A percentile compares a stretch with the other conserved stretches of the same genome.
Evolutionary conservation across 2,888 invertebrate species (phyloP).

Genomic region (Yponomeuta evonymella): DNA sequence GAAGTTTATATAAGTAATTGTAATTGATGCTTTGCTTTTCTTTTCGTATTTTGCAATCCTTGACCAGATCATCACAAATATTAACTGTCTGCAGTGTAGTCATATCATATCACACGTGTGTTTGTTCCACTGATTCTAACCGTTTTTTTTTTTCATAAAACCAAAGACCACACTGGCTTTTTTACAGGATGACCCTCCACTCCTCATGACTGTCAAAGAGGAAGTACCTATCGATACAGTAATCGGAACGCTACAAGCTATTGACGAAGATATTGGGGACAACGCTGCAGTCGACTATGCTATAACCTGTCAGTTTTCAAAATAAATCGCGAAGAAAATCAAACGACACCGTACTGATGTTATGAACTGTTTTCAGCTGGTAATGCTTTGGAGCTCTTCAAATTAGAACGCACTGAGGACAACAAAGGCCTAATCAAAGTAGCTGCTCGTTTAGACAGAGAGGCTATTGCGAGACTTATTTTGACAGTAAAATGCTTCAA

Average conservation of each 20-base stretch:
- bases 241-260: constrained; percentile 81
- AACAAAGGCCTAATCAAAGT: constrained; percentile 79
- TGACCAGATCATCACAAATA: no score
- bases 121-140: no score
- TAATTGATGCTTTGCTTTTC: no score
- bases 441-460: constrained; percentile 80
- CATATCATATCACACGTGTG: no score
- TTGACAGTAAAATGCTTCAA: constrained; percentile 84
- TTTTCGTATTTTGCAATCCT: no score
- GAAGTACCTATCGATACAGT: constrained; percentile 80
- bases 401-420: constrained; percentile 77
- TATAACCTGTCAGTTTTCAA: constrained; percentile 74
- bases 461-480: constrained; percentile 71
- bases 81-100: no score
- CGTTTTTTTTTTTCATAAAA: no score
- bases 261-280: constrained; percentile 84
- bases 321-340: neutral
- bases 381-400: constrained; percentile 80
- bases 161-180: neutral
- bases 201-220: constrained; percentile 79
- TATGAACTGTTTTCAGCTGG: constrained; percentile 60
- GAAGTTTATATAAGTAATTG: no score
- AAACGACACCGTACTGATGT: neutral
- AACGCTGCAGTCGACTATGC: constrained; percentile 85
- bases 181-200: constrained; percentile 78